Evolutionary conservation across 2,113 vertebrate species (phyloP), one percentile per base, ranked within the genome.

Genomic region (Grallaria varia): DNA sequence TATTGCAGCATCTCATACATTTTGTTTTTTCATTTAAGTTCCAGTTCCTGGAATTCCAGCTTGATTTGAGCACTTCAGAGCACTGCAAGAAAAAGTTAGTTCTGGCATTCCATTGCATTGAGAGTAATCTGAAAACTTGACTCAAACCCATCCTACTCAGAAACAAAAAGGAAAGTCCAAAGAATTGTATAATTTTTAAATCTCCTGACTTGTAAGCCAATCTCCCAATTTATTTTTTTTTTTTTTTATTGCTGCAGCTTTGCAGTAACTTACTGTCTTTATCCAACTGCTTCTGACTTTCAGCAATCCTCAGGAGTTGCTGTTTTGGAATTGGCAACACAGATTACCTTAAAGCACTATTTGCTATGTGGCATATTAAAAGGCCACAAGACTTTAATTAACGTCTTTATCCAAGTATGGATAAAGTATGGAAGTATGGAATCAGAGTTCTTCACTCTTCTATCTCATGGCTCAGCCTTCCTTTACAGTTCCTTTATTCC

Each of bases 81-180:
- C 71, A 80, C 63, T 95, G 94, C 89, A 93, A 89, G 27, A 63
- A 64, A 68, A 89, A 92, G 93, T 95, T 96, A 94, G 89, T 95
- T 94, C 94, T 97, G 94, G 95, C 94, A 95, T 72, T 84, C 40
- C 49, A 67, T 78, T 40, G 37, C 44, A 68, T n/a, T n/a, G 62
- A 72, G 14, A 84, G 28, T 58, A 92, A 89, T 90, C 81, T 71
- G 56, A 89, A 95, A 95, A 95, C 45, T 93, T 89, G 87, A 84
- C 60, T 78, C 69, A 75, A 69, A 87, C 55, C 47, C 28, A 75
- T 71, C 39, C 64, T 89, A 47, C 59, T 62, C 59, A 66, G 62
- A 82, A 92, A 74, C 35, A 92, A 88, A 91, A 50, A 71, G 24
- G 14, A 64, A 84, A 86, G 40, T 58, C 90, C 50, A 42, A 66